These are phyloP conservation scores for Psittacus erithacus DNA, from an alignment of 2,113 vertebrate species.

Conservation along the genomic window DNA sequence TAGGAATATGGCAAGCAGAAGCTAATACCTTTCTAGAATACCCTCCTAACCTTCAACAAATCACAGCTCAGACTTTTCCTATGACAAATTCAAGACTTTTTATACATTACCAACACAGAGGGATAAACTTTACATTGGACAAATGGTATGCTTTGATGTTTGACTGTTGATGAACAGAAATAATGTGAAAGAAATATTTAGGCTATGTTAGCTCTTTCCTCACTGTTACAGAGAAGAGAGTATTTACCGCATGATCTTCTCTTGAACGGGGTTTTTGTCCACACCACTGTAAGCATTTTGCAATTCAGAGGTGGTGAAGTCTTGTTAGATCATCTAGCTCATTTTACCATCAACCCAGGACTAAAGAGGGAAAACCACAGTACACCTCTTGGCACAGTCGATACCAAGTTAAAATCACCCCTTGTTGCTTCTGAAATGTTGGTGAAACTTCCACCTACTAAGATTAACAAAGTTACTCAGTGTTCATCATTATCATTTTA, in stretches of 20 bases:
- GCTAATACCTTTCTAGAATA: neutral
- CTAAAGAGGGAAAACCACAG: neutral
- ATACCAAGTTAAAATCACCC: neutral
- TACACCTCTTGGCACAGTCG: neutral
- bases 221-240: neutral
- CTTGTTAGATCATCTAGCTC: neutral
- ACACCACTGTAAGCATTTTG: neutral
- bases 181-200: neutral
- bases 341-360: neutral
- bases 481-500: neutral
- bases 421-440: neutral
- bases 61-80: neutral
- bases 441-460: neutral
- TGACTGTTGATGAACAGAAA: neutral
- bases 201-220: neutral
- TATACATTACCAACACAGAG: neutral
- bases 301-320: neutral
- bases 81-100: neutral
- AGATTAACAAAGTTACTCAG: neutral
- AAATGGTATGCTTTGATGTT: neutral
- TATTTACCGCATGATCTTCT: neutral
- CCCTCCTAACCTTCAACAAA: neutral
- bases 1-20: neutral
- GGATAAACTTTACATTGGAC: neutral
- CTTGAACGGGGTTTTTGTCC: neutral